Evolutionary conservation across 2,797 vertebrate genomes (phyloP), one percentile per base, ranked within the genome.

Genomic region (Calcarius lapponicus): DNA sequence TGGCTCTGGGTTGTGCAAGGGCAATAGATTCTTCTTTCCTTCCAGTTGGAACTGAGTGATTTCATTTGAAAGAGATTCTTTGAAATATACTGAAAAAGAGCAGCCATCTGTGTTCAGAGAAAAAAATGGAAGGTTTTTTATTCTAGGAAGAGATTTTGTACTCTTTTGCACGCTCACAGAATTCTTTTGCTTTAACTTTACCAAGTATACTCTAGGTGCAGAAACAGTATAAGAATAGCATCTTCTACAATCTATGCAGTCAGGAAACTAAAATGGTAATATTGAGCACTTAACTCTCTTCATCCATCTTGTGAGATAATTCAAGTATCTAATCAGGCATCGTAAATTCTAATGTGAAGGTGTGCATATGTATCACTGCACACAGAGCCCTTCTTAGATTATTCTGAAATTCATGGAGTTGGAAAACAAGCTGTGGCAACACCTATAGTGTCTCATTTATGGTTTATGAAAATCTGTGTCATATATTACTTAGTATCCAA

Each of bases 51-150:
- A 48, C 42, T 58, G 48, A 86, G 26, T 65, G 65, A 67, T 89
- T 95, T 93, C 5, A 50, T 54, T 83, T 67, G 57, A 88, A 95
- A 86, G 36, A 78, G 8, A 45, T 65, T 54, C 87, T 93, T 93
- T 91, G 69, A 91, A 80, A 61, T 58, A n/a, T 20, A 26, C 13
- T 61, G 79, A 65, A 82, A 91, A 89, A 88, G 69, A 85, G 8
- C 25, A 78, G 19, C 65, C 79, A 72, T 93, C 89, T 95, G 32
- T 80, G 64, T 62, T 94, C 65, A 78, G 91, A 90, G 48, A 29
- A 87, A 88, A 81, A 87, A 40, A n/a, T 80, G 1, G 43, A 24
- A 89, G 17, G 0, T 45, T 93, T 90, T 91, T 82, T 91, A 76
- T 93, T 91, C 32, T 80, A 53, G 31, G 48, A 89, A 58, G 29